A percentile compares a stretch with the other conserved stretches of the same genome.
Conservation (phyloP, 1,140 invertebrate genomes). For the Frieseomelitta varia region DNA sequence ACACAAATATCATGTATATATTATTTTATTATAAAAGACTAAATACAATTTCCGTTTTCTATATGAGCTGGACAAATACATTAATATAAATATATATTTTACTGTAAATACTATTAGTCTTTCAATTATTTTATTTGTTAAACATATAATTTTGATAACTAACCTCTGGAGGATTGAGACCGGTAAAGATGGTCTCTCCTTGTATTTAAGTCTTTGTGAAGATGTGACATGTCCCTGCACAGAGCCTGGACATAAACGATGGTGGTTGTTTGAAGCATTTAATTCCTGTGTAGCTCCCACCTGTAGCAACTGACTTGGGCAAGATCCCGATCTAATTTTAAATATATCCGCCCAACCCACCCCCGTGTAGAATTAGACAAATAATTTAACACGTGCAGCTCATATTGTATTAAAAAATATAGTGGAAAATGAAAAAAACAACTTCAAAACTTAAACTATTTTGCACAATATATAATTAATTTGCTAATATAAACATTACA, state of each 20-base stretch:
- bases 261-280: conserved; percentile 76
- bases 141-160: conserved; percentile 63
- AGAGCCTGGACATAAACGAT: conserved; percentile 77
- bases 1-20: conserved; percentile 22
- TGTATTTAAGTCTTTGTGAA: conserved; percentile 83
- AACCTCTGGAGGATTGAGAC: conserved; percentile 80
- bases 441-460: conserved; percentile 23
- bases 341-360: conserved; percentile 56
- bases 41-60: conserved; percentile 19
- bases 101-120: background rate
- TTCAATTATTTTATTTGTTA: background rate
- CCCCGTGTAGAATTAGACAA: conserved; percentile 72
- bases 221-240: conserved; percentile 76
- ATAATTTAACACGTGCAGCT: conserved; percentile 67
- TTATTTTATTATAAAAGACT: conserved; percentile 21
- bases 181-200: conserved; percentile 83
- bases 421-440: conserved; percentile 7
- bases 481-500: conserved; percentile 8
- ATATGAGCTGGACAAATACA: conserved; percentile 35
- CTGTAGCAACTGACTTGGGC: conserved; percentile 92
- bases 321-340: conserved; percentile 91
- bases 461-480: conserved; percentile 31
- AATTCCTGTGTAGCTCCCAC: conserved; percentile 77
- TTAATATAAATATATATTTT: background rate
- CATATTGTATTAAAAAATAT: conserved; percentile 33